Evolutionary conservation across 2,888 invertebrate genomes (phyloP).

Genomic region (Crossocerus cetratus): DNA sequence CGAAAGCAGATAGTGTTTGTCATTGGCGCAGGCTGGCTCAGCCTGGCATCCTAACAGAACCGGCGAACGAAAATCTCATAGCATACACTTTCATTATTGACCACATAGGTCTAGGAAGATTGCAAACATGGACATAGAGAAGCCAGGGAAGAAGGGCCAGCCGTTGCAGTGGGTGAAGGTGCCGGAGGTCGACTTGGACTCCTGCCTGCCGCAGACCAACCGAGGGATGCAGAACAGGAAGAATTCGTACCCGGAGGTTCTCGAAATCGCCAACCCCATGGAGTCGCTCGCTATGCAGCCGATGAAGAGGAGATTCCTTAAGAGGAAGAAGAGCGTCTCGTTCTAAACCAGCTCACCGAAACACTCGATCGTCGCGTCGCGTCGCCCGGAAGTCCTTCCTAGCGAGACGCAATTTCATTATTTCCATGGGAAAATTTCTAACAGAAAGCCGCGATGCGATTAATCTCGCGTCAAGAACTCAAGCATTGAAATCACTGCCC

Average conservation of each 20-base stretch:
- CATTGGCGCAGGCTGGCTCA: no score
- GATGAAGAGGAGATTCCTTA: constrained; percentile 62
- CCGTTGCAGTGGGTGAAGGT: constrained; percentile 62
- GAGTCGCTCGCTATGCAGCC: constrained; percentile 40
- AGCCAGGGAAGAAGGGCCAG: constrained; percentile 39
- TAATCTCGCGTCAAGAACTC: no score
- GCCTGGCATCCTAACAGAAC: no score
- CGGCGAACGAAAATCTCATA: no score
- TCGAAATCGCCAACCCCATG: constrained; percentile 48
- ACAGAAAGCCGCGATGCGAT: no score
- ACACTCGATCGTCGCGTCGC: constrained; percentile 11
- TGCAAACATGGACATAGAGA: constrained; percentile 53
- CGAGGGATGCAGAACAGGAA: constrained; percentile 52
- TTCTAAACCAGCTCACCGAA: constrained; percentile 59
- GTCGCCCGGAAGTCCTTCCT: no score
- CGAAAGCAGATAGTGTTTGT: no score
- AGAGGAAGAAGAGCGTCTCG: constrained; percentile 71
- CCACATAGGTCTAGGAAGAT: constrained; percentile 58
- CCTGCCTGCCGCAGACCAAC: constrained; percentile 22
- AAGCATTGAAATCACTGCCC: no score
- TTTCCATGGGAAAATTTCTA: neutral
- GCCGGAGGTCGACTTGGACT: constrained; percentile 50
- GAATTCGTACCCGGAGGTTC: constrained; percentile 63
- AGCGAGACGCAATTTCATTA: neutral
- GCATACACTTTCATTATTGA: no score